Percentiles rank a stretch among this genome's conserved stretches.
These are phyloP conservation scores for Pantala flavescens DNA, from an alignment of 1,140 invertebrate genomes.

Conservation along the genomic window DNA sequence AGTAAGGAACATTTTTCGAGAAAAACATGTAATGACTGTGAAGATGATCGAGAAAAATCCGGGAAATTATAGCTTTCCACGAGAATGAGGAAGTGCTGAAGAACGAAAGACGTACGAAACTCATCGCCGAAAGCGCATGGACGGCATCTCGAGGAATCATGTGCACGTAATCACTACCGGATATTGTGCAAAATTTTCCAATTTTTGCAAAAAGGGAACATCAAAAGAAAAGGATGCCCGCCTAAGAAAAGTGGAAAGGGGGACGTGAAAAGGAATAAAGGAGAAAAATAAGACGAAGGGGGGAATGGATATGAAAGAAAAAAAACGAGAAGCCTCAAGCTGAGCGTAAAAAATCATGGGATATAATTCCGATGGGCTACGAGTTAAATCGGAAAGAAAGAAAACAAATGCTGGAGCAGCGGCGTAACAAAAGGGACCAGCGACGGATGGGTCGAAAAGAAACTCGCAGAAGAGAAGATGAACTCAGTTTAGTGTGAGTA, in stretches of 20 bases:
- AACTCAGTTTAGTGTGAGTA: background rate
- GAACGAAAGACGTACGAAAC: no score
- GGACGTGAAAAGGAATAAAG: background rate
- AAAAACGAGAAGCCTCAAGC: background rate
- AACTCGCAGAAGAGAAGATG: background rate
- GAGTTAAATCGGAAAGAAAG: background rate
- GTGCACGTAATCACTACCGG: no score
- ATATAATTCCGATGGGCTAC: background rate
- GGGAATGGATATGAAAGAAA: background rate
- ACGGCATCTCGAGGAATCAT: no score
- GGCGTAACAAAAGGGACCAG: background rate
- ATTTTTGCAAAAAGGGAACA: background rate
- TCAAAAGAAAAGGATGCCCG: background rate
- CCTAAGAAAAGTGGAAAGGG: background rate
- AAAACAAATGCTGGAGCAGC: background rate
- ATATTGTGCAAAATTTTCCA: no score
- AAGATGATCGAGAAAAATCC: no score
- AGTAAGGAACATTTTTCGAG: no score
- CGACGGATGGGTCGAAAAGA: background rate
- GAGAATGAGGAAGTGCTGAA: no score
- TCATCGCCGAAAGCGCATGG: no score
- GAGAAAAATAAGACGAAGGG: background rate
- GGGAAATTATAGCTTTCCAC: no score
- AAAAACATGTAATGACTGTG: no score
- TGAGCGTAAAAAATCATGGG: background rate